Percentiles rank a stretch among this genome's conserved stretches.
These are phyloP conservation scores for Coptotermes formosanus DNA, from an alignment of 1,140 invertebrate species.

Conservation along the genomic window DNA sequence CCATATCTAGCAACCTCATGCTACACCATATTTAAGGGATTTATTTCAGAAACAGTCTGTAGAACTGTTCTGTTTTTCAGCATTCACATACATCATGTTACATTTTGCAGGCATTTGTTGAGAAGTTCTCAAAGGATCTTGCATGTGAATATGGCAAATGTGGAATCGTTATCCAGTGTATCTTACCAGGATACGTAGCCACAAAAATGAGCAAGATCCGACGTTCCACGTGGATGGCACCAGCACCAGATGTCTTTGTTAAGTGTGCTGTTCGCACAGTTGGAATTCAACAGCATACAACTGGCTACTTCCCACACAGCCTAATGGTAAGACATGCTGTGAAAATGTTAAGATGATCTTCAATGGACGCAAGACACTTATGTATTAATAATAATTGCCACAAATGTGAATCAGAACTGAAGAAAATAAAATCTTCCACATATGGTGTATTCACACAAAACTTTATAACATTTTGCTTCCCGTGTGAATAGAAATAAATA, in stretches of 20 bases:
- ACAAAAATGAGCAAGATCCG: conserved; percentile 91
- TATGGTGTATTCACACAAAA: background rate
- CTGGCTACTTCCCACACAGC: conserved; percentile 75
- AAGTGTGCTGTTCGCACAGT: conserved; percentile 71
- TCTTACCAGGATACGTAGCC: conserved; percentile 85
- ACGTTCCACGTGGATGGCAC: conserved; percentile 74
- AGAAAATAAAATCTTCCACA: background rate
- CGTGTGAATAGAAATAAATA: background rate
- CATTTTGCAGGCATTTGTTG: conserved; percentile 68
- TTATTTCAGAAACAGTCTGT: too few species aligned
- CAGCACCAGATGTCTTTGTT: conserved; percentile 76
- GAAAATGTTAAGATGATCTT: background rate
- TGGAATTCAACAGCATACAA: conserved; percentile 70
- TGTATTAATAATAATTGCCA: background rate
- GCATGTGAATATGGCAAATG: conserved; percentile 72
- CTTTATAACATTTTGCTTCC: background rate
- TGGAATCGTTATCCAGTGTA: conserved; percentile 81
- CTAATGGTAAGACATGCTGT: conserved; percentile 54
- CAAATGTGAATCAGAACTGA: background rate
- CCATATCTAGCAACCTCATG: too few species aligned
- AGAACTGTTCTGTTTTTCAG: too few species aligned
- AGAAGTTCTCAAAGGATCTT: conserved; percentile 80
- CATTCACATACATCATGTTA: too few species aligned
- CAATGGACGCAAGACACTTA: background rate
- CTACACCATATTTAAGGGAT: too few species aligned